Conservation (phyloP, 2,113 vertebrate genomes). For the Cettia cetti region DNA sequence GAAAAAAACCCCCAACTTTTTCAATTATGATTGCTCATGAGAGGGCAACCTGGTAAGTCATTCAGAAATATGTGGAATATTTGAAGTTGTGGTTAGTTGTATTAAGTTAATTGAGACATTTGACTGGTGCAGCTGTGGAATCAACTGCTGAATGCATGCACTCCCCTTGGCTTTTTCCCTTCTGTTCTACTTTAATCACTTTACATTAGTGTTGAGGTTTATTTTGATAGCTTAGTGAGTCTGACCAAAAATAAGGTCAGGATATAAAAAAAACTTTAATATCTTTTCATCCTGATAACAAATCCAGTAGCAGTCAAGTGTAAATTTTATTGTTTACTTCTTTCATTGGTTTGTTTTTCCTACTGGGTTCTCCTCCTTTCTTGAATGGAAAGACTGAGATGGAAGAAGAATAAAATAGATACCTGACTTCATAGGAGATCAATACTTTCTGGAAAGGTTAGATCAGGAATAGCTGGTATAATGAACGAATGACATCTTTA, state of each 20-base stretch:
- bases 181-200: not conserved
- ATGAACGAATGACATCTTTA: not conserved
- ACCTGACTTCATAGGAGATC: not conserved
- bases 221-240: not conserved
- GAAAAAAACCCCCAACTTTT: not conserved
- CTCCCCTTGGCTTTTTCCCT: not conserved
- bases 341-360: not conserved
- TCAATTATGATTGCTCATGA: not conserved
- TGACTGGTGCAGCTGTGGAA: not conserved
- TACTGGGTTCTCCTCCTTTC: not conserved
- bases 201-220: not conserved
- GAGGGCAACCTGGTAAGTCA: not conserved
- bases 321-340: not conserved
- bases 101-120: not conserved
- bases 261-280: not conserved
- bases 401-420: not conserved
- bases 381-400: not conserved
- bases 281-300: not conserved
- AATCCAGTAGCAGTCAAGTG: not conserved
- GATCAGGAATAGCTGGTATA: not conserved
- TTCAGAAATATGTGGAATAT: not conserved
- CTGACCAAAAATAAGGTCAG: not conserved
- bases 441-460: not conserved
- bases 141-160: not conserved
- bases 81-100: not conserved